Base-by-base conservation (phyloP, 1,140 invertebrate species). In the Drosophila funebris region DNA sequence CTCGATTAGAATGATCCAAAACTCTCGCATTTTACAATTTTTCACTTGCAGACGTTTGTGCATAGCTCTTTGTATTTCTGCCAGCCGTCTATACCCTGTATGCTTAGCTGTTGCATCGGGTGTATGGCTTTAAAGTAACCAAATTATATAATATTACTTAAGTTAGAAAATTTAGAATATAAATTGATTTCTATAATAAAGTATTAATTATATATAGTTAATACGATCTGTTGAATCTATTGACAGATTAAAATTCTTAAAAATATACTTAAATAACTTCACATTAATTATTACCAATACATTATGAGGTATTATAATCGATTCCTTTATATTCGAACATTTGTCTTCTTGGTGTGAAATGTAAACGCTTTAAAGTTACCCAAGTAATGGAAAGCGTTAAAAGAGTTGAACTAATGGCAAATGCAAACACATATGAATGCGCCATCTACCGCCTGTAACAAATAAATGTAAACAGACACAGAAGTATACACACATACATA, bases 351-450 rank as follows among this genome's bases (percentile, higher is more conserved):
- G 20, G 71, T 78, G 77, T 60, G n/a, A 48, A 61, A 48, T 68
- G 57, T 58, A 64, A 73, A 77, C 20, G 22, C 18, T 31, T 46
- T 18, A 20, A 29, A 41, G 39, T 36, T 13, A 33, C 37, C 56
- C 73, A 68, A 58, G 70, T 62, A 50, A 41, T 63, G 56, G 33
- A 33, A 46, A 27, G 66, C 24, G 78, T 16, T 50, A 66, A 78
- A 56, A 71, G 57, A 50, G 54, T 46, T 61, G 43, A 39, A 14
- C 27, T 56, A 60, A 73, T 58, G 53, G 53, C 24, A 62, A 53
- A 50, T 43, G 53, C 43, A 76, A 61, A 70, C 44, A 74, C n/a
- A 14, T 6, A 46, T 22, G 60, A 71, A 27, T 64, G 60, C 67
- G 67, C 67, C 67, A 64, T 53, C 58, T 70, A 53, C 1, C 67